These are phyloP conservation scores for Tyto alba DNA, from an alignment of 2,113 vertebrate genomes.

Conservation along the genomic window DNA sequence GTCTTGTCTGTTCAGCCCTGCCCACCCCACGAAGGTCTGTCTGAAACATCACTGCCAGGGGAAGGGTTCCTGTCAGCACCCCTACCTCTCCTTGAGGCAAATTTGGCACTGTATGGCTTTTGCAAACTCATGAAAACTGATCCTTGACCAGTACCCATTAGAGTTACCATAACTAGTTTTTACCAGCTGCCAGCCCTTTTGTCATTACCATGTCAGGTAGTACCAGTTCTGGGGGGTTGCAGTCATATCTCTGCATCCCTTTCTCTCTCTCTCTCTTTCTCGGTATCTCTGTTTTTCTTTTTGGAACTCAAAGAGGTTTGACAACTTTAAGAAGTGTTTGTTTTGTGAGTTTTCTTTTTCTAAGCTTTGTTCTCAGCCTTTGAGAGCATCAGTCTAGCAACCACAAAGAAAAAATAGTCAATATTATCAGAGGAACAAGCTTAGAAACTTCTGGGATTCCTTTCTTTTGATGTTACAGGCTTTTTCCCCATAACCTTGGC, in stretches of 20 bases:
- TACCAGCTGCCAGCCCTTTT: background rate
- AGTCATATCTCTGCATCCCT: background rate
- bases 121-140: background rate
- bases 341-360: slow-evolving; percentile 2
- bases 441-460: slow-evolving; percentile 28
- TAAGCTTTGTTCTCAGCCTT: slow-evolving; percentile 36
- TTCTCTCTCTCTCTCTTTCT: background rate
- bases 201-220: too few species aligned
- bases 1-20: background rate
- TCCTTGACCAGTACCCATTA: accelerated
- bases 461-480: slow-evolving; percentile 25
- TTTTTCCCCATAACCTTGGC: slow-evolving; percentile 21
- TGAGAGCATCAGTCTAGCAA: background rate
- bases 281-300: background rate
- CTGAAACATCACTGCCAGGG: background rate
- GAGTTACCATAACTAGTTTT: background rate
- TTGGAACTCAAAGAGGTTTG: background rate
- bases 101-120: background rate
- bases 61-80: background rate
- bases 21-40: accelerated
- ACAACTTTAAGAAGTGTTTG: slow-evolving; percentile 21
- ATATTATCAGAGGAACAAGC: background rate
- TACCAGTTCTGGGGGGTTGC: background rate
- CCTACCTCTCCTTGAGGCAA: background rate
- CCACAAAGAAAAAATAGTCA: background rate